These are phyloP conservation scores for Egretta garzetta DNA, from an alignment of 2,113 vertebrate genomes.

Conservation along the genomic window DNA sequence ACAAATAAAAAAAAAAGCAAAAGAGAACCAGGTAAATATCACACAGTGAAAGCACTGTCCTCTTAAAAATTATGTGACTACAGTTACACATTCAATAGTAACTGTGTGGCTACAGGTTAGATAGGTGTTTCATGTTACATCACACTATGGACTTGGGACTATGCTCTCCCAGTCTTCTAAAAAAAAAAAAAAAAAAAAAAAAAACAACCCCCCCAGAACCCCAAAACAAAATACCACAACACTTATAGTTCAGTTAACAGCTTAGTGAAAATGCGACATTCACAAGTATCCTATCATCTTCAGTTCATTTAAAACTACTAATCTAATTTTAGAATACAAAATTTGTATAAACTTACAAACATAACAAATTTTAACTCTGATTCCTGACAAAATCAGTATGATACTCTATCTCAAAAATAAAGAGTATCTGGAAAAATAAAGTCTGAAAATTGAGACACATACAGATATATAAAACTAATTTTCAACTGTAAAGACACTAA, in stretches of 20 bases:
- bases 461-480: background rate
- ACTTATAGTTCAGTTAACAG: background rate
- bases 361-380: background rate
- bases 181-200: background rate
- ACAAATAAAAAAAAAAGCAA: background rate
- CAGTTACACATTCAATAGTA: background rate
- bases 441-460: background rate
- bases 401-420: background rate
- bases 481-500: background rate
- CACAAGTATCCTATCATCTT: background rate
- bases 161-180: background rate
- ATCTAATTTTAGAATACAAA: background rate
- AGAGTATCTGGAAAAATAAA: background rate
- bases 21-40: background rate
- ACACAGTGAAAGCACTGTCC: background rate
- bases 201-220: fast-evolving
- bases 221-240: background rate
- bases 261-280: background rate
- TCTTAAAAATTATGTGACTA: background rate
- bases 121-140: background rate
- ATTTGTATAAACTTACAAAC: background rate
- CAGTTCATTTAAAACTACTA: background rate
- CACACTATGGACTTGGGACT: background rate
- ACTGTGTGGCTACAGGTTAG: background rate
- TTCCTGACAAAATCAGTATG: background rate